These are phyloP conservation scores for Amphipoea lucens DNA, from an alignment of 2,888 invertebrate species.

Conservation along the genomic window DNA sequence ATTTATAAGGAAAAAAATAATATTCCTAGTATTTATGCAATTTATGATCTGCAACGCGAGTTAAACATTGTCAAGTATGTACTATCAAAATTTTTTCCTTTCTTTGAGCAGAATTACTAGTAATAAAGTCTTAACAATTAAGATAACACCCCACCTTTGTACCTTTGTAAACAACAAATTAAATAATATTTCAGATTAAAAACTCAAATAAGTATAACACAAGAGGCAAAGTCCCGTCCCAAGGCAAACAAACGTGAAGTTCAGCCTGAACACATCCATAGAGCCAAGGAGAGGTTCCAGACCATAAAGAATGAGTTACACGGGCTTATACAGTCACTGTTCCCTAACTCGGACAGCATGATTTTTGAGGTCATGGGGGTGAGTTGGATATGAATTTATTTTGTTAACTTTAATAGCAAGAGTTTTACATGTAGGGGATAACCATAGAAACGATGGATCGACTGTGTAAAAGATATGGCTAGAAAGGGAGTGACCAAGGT, in stretches of 20 bases:
- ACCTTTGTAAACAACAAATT: neutral
- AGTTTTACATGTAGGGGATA: too few species aligned
- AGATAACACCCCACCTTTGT: neutral
- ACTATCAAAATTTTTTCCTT: neutral
- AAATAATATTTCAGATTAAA: slow-evolving; percentile 74
- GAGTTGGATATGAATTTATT: slow-evolving; percentile 61
- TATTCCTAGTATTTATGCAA: neutral
- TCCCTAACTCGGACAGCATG: slow-evolving; percentile 73
- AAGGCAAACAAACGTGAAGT: slow-evolving; percentile 70
- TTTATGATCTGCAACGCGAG: neutral
- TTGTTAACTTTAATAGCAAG: neutral
- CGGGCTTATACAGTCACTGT: slow-evolving; percentile 78
- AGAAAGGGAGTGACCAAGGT: too few species aligned
- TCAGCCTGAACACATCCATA: slow-evolving; percentile 74
- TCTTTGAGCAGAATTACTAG: neutral
- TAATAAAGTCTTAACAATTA: neutral
- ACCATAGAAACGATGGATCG: too few species aligned
- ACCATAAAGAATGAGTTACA: slow-evolving; percentile 80
- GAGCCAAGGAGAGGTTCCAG: slow-evolving; percentile 80
- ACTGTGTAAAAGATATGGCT: too few species aligned
- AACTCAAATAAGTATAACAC: slow-evolving; percentile 72
- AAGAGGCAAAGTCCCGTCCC: slow-evolving; percentile 78
- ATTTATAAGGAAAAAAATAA: neutral
- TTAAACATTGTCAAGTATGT: neutral
- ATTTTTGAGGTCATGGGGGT: slow-evolving; percentile 80